phyloP scores from a whole-genome alignment of 2,888 invertebrate species.

The Heliconius hortense region DNA sequence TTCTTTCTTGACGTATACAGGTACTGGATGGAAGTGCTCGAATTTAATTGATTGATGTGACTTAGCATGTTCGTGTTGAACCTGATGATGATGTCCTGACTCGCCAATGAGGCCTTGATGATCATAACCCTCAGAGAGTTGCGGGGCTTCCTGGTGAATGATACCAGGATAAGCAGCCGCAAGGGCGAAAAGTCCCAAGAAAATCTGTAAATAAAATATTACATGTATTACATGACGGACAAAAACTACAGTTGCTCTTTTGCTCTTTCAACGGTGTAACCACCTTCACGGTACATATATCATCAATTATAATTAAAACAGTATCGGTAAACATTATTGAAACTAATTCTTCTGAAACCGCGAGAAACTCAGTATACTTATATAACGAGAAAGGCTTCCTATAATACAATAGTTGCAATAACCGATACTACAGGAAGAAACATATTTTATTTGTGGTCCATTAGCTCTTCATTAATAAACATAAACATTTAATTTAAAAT shows the following conservation, averaged over 20 bases:
- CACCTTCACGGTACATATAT: slow-evolving; percentile 8
- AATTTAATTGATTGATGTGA: slow-evolving; percentile 87
- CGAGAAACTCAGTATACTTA: slow-evolving; percentile 57
- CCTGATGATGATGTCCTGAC: slow-evolving; percentile 82
- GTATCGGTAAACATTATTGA: slow-evolving; percentile 40
- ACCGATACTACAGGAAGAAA: slow-evolving; percentile 56
- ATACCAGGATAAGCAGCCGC: slow-evolving; percentile 73
- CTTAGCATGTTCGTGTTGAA: slow-evolving; percentile 85
- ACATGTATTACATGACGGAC: not conserved
- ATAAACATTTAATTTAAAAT: slow-evolving; percentile 18
- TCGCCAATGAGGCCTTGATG: slow-evolving; percentile 71
- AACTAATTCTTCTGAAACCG: slow-evolving; percentile 56
- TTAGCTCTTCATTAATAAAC: slow-evolving; percentile 45
- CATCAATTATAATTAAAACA: slow-evolving; percentile 5
- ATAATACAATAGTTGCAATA: slow-evolving; percentile 44
- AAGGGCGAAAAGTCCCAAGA: slow-evolving; percentile 75
- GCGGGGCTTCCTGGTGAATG: slow-evolving; percentile 71
- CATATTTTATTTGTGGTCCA: slow-evolving; percentile 52
- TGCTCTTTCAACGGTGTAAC: not conserved
- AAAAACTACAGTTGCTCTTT: not conserved
- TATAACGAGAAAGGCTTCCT: slow-evolving; percentile 66
- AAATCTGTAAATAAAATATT: slow-evolving; percentile 60
- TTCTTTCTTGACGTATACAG: slow-evolving; percentile 86
- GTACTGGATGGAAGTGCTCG: slow-evolving; percentile 86
- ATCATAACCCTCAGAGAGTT: slow-evolving; percentile 66